These are phyloP conservation scores for Deladenus siricidicola DNA, from an alignment of 2,888 invertebrate genomes.

Conservation along the genomic window DNA sequence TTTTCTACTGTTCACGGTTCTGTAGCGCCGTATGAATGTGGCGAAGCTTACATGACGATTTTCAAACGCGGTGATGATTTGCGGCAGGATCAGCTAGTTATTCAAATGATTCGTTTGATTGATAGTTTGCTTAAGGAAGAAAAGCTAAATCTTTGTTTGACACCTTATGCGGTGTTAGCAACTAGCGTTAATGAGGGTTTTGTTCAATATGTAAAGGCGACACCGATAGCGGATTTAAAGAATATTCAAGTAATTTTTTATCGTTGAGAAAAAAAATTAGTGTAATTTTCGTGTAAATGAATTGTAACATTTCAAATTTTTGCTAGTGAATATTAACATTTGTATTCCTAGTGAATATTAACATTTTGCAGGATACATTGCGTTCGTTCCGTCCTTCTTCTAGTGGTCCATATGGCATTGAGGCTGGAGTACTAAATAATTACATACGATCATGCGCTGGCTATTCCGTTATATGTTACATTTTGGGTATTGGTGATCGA, in stretches of 20 bases:
- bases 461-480: slow-evolving; percentile 93
- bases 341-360: too few relatives aligned
- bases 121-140: slow-evolving; percentile 82
- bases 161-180: slow-evolving; percentile 87
- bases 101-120: slow-evolving; percentile 97
- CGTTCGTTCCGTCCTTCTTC: slow-evolving; percentile 6
- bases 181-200: slow-evolving; percentile 93
- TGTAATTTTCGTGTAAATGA: too few relatives aligned
- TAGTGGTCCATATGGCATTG: slow-evolving; percentile 58
- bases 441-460: slow-evolving; percentile 72
- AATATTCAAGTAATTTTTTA: slow-evolving; percentile 21
- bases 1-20: slow-evolving; percentile 54
- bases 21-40: slow-evolving; percentile 27
- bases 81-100: slow-evolving; percentile 56
- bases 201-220: slow-evolving; percentile 77
- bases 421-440: slow-evolving; percentile 89
- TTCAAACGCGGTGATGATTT: slow-evolving; percentile 33
- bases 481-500: slow-evolving; percentile 69
- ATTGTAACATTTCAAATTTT: too few relatives aligned
- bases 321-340: too few relatives aligned
- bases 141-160: slow-evolving; percentile 88
- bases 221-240: slow-evolving; percentile 29
- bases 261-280: too few relatives aligned
- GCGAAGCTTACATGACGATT: slow-evolving; percentile 31
- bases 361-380: not conserved